Conservation (phyloP, 1,140 invertebrate genomes). For the Sitobion miscanthi region DNA sequence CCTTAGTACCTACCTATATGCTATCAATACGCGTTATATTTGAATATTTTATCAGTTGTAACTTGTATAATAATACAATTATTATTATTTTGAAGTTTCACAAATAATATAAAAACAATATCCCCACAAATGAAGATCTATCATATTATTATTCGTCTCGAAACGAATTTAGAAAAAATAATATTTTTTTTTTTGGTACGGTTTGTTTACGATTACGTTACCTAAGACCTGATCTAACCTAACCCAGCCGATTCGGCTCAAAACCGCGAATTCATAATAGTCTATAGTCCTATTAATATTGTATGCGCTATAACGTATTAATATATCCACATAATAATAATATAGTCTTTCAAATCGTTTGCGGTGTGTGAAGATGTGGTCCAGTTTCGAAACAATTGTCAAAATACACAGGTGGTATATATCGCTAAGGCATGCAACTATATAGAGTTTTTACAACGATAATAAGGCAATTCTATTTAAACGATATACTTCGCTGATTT, state of each 20-base stretch:
- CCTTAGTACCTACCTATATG: no score
- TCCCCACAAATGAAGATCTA: neutral
- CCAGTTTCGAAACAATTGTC: neutral
- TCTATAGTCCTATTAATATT: neutral
- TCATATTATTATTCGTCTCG: neutral
- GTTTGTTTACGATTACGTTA: neutral
- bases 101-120: no score
- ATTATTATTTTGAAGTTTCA: no score
- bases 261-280: neutral
- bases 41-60: no score
- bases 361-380: neutral
- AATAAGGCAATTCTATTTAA: neutral
- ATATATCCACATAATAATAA: neutral
- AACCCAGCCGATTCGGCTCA: neutral
- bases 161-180: neutral
- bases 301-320: neutral
- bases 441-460: neutral
- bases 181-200: neutral
- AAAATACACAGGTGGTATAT: neutral
- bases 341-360: neutral
- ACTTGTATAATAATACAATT: no score
- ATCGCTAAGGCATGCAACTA: neutral
- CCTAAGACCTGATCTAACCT: neutral
- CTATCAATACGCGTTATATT: no score
- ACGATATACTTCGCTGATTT: neutral